Evolutionary conservation across 2,888 invertebrate species (phyloP).

Genomic region (Agriotes lineatus): DNA sequence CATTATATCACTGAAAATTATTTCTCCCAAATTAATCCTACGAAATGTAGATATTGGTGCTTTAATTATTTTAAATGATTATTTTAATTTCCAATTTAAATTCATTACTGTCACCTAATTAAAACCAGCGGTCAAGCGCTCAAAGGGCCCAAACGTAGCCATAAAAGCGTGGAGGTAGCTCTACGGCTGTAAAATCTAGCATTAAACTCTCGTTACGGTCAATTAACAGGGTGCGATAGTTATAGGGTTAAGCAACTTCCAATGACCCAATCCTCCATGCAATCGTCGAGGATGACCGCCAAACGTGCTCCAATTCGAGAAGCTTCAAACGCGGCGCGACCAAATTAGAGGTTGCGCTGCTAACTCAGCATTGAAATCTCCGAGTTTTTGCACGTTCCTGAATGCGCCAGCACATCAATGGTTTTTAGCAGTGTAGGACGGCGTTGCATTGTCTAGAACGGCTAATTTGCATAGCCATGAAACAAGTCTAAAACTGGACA

Average conservation of each 20-base stretch:
- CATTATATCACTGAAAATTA: too few relatives aligned
- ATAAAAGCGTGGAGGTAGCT: slow-evolving; percentile 1
- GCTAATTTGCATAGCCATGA: slow-evolving; percentile 12
- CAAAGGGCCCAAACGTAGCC: neutral
- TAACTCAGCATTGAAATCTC: slow-evolving; percentile 16
- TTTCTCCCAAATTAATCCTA: too few relatives aligned
- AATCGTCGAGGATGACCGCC: neutral
- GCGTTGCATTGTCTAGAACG: slow-evolving; percentile 1
- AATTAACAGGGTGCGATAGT: neutral
- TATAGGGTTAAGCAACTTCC: neutral
- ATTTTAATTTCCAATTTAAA: too few relatives aligned
- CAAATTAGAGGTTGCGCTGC: neutral
- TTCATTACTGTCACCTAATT: neutral
- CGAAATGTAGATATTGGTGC: too few relatives aligned
- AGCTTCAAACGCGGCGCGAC: too few relatives aligned
- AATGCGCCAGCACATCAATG: neutral
- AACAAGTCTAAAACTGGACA: slow-evolving; percentile 3
- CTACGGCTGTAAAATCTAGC: neutral
- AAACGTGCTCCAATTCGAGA: neutral
- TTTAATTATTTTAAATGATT: too few relatives aligned
- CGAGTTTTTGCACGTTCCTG: neutral
- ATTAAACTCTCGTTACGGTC: slow-evolving; percentile 1
- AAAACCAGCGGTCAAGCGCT: neutral
- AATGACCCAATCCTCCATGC: neutral
- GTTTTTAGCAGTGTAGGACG: slow-evolving; percentile 1